Conservation (phyloP, 2,113 vertebrate genomes). For the Chionomys nivalis region DNA sequence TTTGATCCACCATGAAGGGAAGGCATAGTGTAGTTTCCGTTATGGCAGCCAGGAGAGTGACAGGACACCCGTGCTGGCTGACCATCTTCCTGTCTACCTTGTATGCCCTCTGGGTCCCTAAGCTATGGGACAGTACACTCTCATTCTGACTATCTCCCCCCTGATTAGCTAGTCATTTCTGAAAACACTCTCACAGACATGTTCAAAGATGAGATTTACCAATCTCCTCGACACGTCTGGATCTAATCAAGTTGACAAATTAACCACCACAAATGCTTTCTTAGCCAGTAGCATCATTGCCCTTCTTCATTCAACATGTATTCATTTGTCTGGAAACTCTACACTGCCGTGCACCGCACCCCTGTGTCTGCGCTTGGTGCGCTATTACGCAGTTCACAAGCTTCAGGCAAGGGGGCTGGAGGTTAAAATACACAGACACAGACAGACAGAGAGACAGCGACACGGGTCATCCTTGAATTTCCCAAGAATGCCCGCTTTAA, state of each 20-base stretch:
- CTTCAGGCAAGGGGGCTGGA: too few relatives aligned
- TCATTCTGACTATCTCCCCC: too few relatives aligned
- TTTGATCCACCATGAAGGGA: not conserved
- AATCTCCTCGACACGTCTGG: not conserved
- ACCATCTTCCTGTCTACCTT: not conserved
- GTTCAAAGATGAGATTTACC: not conserved
- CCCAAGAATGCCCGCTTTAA: too few relatives aligned
- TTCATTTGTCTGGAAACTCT: not conserved
- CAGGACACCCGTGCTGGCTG: not conserved
- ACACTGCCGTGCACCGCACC: rapidly evolving
- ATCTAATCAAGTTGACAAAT: not conserved
- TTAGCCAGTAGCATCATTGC: not conserved
- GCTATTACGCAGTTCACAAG: too few relatives aligned
- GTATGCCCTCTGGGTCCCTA: not conserved
- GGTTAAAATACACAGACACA: too few relatives aligned
- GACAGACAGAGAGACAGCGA: too few relatives aligned
- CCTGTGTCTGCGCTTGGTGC: too few relatives aligned
- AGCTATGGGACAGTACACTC: not conserved
- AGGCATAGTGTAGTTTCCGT: not conserved
- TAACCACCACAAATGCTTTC: not conserved
- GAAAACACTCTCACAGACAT: not conserved
- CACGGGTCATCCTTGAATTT: too few relatives aligned
- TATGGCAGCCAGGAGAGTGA: not conserved
- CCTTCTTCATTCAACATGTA: not conserved
- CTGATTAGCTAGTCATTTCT: not conserved